Conservation (phyloP, 2,888 invertebrate genomes). For the Melanostoma scalare region DNA sequence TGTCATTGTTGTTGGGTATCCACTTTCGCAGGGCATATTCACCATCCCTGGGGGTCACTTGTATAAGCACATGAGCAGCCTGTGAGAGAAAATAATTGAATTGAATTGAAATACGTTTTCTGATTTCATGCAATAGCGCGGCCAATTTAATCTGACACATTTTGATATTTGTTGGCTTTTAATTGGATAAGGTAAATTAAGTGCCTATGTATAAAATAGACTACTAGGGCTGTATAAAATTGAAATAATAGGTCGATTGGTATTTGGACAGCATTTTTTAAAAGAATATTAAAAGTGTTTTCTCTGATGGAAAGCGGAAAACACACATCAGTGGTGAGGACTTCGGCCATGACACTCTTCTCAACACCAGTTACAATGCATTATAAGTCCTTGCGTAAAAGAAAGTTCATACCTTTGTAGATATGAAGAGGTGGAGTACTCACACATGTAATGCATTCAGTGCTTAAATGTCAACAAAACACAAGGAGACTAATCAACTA, state of each 20-base stretch:
- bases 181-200: slow-evolving; percentile 71
- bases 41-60: slow-evolving; percentile 7
- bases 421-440: no score
- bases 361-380: no score
- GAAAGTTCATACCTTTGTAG: no score
- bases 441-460: no score
- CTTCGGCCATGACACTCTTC: no score
- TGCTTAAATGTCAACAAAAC: not conserved
- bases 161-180: slow-evolving; percentile 68
- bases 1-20: slow-evolving; percentile 24
- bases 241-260: slow-evolving; percentile 17
- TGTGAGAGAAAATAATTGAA: slow-evolving; percentile 65
- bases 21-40: not conserved
- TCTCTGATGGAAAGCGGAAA: no score
- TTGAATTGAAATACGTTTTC: slow-evolving; percentile 72
- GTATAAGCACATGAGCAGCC: not conserved
- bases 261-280: not conserved
- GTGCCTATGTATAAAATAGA: slow-evolving; percentile 28
- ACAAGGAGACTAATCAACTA: not conserved
- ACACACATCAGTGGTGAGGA: no score
- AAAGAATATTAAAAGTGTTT: no score
- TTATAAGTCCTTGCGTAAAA: no score
- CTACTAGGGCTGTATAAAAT: slow-evolving; percentile 19
- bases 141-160: slow-evolving; percentile 70
- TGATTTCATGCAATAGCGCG: slow-evolving; percentile 52